Percentiles rank a stretch among this genome's conserved stretches.
Evolutionary conservation across 2,797 vertebrate genomes (phyloP).

Genomic region (Scolopax rusticola): DNA sequence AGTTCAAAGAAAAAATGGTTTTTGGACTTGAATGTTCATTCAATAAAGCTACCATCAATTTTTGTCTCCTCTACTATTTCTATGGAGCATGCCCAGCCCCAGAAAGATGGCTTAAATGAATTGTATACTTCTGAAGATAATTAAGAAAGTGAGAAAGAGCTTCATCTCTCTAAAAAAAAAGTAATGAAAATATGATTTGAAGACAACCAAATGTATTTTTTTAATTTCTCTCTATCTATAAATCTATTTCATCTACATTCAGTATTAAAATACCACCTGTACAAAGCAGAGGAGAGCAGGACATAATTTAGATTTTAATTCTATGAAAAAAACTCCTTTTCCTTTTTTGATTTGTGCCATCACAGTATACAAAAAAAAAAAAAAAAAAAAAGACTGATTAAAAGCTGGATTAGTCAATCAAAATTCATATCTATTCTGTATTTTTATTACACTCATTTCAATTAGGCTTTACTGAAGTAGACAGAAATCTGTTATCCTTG

Average conservation of each 20-base stretch:
- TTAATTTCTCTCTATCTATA: background rate
- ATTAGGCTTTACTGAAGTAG: background rate
- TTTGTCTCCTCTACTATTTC: background rate
- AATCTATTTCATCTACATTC: background rate
- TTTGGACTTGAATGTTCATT: background rate
- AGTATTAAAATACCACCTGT: background rate
- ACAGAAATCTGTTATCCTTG: background rate
- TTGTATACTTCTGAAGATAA: background rate
- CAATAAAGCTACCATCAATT: background rate
- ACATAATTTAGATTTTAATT: background rate
- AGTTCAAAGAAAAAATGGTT: background rate
- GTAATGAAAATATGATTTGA: background rate
- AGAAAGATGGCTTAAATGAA: background rate
- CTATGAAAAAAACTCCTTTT: background rate
- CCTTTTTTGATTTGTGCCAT: background rate
- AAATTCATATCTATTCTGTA: background rate
- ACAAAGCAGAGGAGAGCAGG: background rate
- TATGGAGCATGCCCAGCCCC: background rate
- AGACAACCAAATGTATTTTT: background rate
- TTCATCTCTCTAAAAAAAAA: background rate
- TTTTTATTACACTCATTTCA: background rate
- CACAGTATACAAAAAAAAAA: background rate
- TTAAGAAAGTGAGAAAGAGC: background rate
- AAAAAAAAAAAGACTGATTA: background rate
- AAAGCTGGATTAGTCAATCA: background rate